A percentile compares a stretch with the other conserved stretches of the same genome.
phyloP scores from a whole-genome alignment of 2,113 vertebrate species.

The Mixornis gularis region DNA sequence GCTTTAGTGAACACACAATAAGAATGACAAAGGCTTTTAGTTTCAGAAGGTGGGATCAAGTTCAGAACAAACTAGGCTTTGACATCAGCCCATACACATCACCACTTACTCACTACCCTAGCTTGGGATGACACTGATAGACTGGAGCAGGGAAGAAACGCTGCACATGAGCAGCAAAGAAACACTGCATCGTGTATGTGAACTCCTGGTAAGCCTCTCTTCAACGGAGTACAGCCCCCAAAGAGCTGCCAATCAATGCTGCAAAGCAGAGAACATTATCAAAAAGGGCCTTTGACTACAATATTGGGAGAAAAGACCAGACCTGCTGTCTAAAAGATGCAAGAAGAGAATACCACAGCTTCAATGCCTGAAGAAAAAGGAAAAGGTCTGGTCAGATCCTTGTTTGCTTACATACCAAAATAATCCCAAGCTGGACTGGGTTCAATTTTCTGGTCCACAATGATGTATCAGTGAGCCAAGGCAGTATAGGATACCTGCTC shows the following conservation, averaged over 20 bases:
- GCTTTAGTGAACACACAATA: background rate
- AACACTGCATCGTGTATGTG: background rate
- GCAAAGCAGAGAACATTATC: slow-evolving; percentile 45
- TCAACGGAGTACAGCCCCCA: background rate
- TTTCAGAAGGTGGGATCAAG: background rate
- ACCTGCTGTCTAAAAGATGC: slow-evolving; percentile 28
- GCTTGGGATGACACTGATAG: background rate
- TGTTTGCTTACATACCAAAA: slow-evolving; percentile 65
- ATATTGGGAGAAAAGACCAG: slow-evolving; percentile 17
- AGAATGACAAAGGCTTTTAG: background rate
- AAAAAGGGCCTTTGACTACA: slow-evolving; percentile 11
- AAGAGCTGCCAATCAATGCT: slow-evolving; percentile 18
- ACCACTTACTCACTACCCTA: background rate
- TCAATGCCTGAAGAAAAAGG: slow-evolving; percentile 16
- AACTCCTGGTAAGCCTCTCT: background rate
- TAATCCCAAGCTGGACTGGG: slow-evolving; percentile 65
- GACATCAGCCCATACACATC: background rate
- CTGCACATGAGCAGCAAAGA: slow-evolving; percentile 21
- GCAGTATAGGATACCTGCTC: slow-evolving; percentile 66
- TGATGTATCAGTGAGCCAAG: slow-evolving; percentile 67
- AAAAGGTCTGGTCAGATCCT: slow-evolving; percentile 60
- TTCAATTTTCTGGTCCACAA: slow-evolving; percentile 66
- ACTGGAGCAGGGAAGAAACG: background rate
- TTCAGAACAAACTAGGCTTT: slow-evolving; percentile 9
- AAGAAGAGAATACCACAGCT: slow-evolving; percentile 43